A percentile compares a stretch with the other conserved stretches of the same genome.
Conservation (phyloP, 2,113 vertebrate species). For the Embiotoca jacksoni region DNA sequence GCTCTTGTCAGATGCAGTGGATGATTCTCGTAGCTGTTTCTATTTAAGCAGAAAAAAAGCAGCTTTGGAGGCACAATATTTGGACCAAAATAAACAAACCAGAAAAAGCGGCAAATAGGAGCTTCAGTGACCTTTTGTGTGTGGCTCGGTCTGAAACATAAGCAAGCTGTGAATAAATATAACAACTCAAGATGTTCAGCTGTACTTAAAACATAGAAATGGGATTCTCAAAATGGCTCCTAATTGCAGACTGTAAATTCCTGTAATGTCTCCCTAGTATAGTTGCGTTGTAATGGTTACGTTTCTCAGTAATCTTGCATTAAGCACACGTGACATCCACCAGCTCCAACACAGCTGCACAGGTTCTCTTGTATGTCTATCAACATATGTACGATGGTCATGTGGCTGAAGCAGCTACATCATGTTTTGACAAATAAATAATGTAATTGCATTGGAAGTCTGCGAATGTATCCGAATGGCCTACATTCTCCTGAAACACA, state of each 20-base stretch:
- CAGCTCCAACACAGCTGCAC: background rate
- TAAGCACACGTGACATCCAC: background rate
- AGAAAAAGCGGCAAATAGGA: constrained; percentile 4
- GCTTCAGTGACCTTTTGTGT: constrained; percentile 57
- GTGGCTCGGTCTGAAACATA: constrained; percentile 15
- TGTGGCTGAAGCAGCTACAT: constrained; percentile 11
- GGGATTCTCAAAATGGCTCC: constrained; percentile 18
- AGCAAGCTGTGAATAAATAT: constrained; percentile 20
- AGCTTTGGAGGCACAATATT: background rate
- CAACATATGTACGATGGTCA: background rate
- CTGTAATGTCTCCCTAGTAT: background rate
- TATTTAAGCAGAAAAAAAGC: background rate
- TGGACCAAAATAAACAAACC: constrained; percentile 12
- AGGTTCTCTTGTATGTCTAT: background rate
- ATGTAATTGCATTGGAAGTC: constrained; percentile 62
- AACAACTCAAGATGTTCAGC: constrained; percentile 34
- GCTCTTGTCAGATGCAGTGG: background rate
- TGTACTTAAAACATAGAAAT: background rate
- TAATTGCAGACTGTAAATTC: background rate
- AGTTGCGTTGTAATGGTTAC: background rate
- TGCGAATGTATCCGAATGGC: constrained; percentile 38
- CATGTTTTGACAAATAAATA: constrained; percentile 58
- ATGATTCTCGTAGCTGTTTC: background rate
- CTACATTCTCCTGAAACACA: constrained; percentile 52
- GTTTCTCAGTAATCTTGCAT: constrained; percentile 16